Evolutionary conservation across 2,113 vertebrate genomes (phyloP).

Genomic region (Pseudopipra pipra): DNA sequence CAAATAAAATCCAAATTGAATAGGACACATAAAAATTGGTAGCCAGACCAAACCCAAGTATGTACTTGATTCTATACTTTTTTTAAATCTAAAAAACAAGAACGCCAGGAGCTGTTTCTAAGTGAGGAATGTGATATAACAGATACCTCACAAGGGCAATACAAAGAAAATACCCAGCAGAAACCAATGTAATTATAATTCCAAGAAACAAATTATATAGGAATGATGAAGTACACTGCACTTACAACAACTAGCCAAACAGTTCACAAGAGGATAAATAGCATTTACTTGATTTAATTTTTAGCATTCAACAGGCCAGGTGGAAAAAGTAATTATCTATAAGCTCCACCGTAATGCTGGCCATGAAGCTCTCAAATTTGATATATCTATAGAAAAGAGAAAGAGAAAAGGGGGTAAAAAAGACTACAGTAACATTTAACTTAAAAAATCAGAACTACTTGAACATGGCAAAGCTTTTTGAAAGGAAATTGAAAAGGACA

Average conservation of each 20-base stretch:
- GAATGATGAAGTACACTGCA: background rate
- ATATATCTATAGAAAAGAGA: background rate
- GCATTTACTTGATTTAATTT: background rate
- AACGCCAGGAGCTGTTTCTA: background rate
- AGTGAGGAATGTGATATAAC: background rate
- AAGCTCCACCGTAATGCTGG: background rate
- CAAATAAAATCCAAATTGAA: background rate
- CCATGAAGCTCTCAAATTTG: background rate
- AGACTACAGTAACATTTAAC: background rate
- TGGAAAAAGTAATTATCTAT: background rate
- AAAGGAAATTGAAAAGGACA: background rate
- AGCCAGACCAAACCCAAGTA: background rate
- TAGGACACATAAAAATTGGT: background rate
- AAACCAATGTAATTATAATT: background rate
- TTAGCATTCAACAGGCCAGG: background rate
- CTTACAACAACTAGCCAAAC: background rate
- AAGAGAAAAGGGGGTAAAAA: background rate
- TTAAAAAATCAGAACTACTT: background rate
- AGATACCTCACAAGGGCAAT: background rate
- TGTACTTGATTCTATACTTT: background rate
- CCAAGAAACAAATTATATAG: background rate
- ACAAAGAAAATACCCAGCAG: background rate
- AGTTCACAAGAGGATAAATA: background rate
- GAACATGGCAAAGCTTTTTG: constrained; percentile 22
- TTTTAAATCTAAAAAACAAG: background rate